Evolutionary conservation across 1,140 invertebrate species (phyloP).

Genomic region (Ceratina australensis): DNA sequence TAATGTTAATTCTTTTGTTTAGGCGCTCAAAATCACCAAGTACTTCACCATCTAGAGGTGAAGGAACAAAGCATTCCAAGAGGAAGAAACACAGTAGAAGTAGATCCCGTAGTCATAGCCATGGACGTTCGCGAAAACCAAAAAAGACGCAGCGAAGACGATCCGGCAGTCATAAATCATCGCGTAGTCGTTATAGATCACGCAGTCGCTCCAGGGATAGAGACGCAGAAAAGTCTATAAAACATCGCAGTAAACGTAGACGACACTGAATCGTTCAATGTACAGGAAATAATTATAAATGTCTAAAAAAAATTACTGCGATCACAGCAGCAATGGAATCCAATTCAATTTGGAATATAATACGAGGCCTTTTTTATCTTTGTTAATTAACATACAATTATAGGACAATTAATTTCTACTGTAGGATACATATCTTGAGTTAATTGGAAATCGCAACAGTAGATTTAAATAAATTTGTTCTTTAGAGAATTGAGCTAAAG

Average conservation of each 20-base stretch:
- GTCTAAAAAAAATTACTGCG: not conserved
- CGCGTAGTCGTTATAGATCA: conserved; percentile 79
- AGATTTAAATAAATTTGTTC: conserved; percentile 33
- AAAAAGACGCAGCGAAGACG: conserved; percentile 75
- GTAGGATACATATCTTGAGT: conserved; percentile 35
- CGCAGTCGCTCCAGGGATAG: conserved; percentile 80
- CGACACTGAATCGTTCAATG: conserved; percentile 61
- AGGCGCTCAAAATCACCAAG: conserved; percentile 74
- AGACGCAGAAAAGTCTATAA: conserved; percentile 72
- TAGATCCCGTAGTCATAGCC: conserved; percentile 80
- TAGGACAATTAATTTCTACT: conserved; percentile 27
- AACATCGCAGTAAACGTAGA: conserved; percentile 75
- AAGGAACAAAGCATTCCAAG: conserved; percentile 76
- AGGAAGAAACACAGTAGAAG: conserved; percentile 79
- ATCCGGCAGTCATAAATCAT: conserved; percentile 80
- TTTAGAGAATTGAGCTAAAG: conserved; percentile 8
- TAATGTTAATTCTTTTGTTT: conserved; percentile 2
- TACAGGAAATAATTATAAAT: not conserved
- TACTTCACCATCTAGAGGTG: conserved; percentile 70
- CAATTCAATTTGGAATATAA: conserved; percentile 43
- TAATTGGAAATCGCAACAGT: conserved; percentile 24
- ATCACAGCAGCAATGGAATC: not conserved
- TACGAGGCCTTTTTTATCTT: conserved; percentile 35
- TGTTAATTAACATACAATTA: conserved; percentile 15
- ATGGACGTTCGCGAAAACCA: conserved; percentile 77